These are phyloP conservation scores for Ursus arctos DNA, from an alignment of 2,113 vertebrate species.

Conservation along the genomic window DNA sequence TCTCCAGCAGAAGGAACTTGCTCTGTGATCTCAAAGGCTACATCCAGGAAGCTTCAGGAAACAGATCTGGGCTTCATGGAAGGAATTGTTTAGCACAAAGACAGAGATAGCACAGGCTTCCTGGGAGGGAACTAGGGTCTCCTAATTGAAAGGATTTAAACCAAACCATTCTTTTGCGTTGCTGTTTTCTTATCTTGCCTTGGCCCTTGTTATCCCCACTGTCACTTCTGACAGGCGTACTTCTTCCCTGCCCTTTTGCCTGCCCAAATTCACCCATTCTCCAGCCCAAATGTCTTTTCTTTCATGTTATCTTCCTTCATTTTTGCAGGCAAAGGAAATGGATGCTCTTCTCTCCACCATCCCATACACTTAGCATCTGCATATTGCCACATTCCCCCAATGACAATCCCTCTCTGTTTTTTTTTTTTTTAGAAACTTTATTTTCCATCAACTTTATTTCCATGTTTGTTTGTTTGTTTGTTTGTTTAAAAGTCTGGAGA, in stretches of 20 bases:
- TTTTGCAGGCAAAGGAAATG: background rate
- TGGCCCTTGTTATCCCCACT: background rate
- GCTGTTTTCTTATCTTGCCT: background rate
- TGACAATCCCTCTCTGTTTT: background rate
- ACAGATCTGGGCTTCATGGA: background rate
- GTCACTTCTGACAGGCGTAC: background rate
- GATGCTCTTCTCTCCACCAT: too few species aligned
- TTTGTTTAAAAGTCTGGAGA: background rate
- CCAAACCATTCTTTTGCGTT: background rate
- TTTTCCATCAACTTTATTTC: background rate
- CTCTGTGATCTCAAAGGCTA: background rate
- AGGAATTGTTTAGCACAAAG: background rate
- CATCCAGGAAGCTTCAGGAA: background rate
- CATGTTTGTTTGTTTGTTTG: background rate
- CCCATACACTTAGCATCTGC: background rate
- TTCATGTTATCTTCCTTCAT: background rate
- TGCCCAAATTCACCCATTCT: background rate
- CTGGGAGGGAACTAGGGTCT: background rate
- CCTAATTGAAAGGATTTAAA: background rate
- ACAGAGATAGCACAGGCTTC: background rate
- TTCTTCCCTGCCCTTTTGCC: background rate
- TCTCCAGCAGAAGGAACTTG: background rate
- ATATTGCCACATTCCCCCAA: background rate
- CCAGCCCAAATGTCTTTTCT: background rate
- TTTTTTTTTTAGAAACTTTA: background rate